Evolutionary conservation across 2,888 invertebrate genomes (phyloP).

Genomic region (Magallana nippona): DNA sequence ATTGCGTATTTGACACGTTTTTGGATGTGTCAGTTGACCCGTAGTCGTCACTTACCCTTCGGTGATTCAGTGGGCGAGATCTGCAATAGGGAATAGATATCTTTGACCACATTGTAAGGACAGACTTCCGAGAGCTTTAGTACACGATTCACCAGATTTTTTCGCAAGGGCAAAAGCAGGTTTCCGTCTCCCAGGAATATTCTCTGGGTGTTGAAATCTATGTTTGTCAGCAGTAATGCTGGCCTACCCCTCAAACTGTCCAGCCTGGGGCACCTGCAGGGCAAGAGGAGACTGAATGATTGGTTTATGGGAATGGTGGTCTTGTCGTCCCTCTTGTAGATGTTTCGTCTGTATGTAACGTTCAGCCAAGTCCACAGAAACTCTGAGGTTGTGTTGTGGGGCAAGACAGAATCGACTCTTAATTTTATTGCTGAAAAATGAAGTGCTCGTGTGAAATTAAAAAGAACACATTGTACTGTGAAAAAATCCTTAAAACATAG

Average conservation of each 20-base stretch:
- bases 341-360: background rate
- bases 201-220: background rate
- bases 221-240: background rate
- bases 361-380: background rate
- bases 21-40: too few species aligned
- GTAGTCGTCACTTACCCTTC: too few species aligned
- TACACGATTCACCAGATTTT: background rate
- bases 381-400: background rate
- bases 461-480: too few species aligned
- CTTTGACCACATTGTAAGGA: background rate
- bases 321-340: background rate
- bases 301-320: background rate
- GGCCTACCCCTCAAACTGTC: background rate
- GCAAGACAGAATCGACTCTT: background rate
- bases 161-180: background rate
- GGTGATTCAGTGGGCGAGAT: background rate
- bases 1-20: too few species aligned
- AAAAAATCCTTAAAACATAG: too few species aligned
- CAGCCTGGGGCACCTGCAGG: background rate
- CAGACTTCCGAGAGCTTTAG: background rate
- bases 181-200: conserved; percentile 2
- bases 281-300: background rate
- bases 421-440: background rate
- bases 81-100: background rate
- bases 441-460: too few species aligned